Percentiles rank a stretch among this genome's conserved stretches.
phyloP scores from a whole-genome alignment of 2,888 invertebrate genomes.

The Leptopilina drosophilae region DNA sequence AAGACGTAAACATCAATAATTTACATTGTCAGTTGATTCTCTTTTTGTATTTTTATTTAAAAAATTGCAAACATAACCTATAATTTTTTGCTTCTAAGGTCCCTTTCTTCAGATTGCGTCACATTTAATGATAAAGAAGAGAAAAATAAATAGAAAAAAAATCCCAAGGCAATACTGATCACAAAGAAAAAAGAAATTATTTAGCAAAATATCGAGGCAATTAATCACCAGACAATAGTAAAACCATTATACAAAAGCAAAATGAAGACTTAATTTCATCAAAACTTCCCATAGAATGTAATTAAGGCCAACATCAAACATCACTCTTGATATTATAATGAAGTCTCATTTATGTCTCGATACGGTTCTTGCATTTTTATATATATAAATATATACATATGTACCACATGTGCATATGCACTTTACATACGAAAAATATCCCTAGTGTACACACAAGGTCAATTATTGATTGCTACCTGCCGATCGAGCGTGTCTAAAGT shows the following conservation, averaged over 20 bases:
- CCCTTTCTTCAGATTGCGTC: too few species aligned
- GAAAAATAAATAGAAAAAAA: too few species aligned
- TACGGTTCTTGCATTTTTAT: conserved; percentile 8
- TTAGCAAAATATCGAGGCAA: background rate
- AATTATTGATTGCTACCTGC: conserved; percentile 42
- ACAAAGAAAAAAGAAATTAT: too few species aligned
- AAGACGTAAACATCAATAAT: too few species aligned
- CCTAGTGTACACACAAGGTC: conserved; percentile 22
- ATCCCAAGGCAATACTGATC: too few species aligned
- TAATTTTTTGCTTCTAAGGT: too few species aligned
- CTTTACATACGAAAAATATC: conserved; percentile 28
- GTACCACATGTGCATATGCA: background rate
- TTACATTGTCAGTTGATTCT: too few species aligned
- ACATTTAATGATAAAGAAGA: too few species aligned
- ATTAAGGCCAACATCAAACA: conserved; percentile 22
- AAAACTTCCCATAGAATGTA: conserved; percentile 21
- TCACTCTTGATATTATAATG: conserved; percentile 27
- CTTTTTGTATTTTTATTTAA: too few species aligned
- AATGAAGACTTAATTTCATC: conserved; percentile 10
- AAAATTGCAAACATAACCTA: too few species aligned
- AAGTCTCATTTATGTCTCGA: conserved; percentile 34
- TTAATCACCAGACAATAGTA: conserved; percentile 19
- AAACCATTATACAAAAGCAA: background rate
- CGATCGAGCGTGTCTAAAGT: conserved; percentile 34
- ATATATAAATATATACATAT: too few species aligned